Base-by-base conservation (phyloP, 2,888 invertebrate genomes). In the Stenchaetothrips biformis region DNA sequence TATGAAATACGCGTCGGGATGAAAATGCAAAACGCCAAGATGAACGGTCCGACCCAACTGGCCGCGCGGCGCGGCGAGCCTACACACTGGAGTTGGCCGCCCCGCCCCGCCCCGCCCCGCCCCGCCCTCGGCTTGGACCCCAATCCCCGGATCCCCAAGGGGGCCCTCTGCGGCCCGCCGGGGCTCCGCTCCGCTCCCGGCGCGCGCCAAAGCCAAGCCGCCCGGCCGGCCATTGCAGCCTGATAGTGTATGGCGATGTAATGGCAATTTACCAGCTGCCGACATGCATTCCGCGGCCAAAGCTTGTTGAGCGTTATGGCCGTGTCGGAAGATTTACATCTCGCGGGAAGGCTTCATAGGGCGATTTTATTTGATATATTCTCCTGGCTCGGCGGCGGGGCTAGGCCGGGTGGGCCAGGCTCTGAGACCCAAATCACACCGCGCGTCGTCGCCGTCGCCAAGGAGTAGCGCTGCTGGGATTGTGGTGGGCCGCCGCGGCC, bases 291-390 rank as follows among this genome's bases (percentile, higher is more conserved):
- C 25, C 67, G 25, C 25, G 67, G 67, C 67, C 25, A 74, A 74
- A 74, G 67, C 67, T 74, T 74, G 67, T 74, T 74, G 67, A 74
- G 67, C 67, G 67, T 74, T 74, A 74, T 74, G 67, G 67, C 67
- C 11, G 67, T 25, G 25, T 7, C 25, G 67, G 67, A 74, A 74
- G 67, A 74, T 74, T 74, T 74, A 74, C 67, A 74, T 74, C 67
- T 21, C 67, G 67, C 25, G 21, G 67, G 67, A 21, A 25, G 67
- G 67, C 67, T 74, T 74, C 67, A 74, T 74, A 25, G 67, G 67
- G 67, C 67, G 67, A 74, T 74, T 74, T 74, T 74, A 74, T 74
- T 74, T 74, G 67, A 74, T 74, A 74, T 74, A 74, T 74, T 74
- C 67, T 25, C 67, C 4, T 4, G 37, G 37, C 37, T 37, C 37